Conservation (phyloP, 2,888 invertebrate species). For the Sphecodes monilicornis region DNA sequence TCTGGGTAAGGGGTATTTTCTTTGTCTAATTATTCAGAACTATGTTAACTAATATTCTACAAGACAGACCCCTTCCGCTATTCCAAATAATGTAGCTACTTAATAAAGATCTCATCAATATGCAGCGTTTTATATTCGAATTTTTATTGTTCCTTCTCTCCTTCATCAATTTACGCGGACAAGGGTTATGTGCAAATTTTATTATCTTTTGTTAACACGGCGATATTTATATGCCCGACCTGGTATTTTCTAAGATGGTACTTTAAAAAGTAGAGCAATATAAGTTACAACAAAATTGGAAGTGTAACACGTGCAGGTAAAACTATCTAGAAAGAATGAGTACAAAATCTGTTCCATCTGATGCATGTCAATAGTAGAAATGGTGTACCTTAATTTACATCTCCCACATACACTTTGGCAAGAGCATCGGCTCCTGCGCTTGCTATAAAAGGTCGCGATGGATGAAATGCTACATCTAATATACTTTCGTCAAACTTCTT, state of each 20-base stretch:
- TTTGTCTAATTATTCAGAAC: conserved; percentile 71
- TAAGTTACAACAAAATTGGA: conserved; percentile 79
- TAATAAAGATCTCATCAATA: conserved; percentile 76
- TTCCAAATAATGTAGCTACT: conserved; percentile 74
- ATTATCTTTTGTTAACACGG: conserved; percentile 75
- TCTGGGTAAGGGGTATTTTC: conserved; percentile 76
- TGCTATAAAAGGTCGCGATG: conserved; percentile 98
- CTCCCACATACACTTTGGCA: conserved; percentile 98
- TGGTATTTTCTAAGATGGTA: conserved; percentile 78
- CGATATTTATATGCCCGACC: conserved; percentile 80
- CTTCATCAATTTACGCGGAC: conserved; percentile 71
- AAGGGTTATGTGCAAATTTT: conserved; percentile 69
- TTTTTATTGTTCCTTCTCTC: conserved; percentile 64
- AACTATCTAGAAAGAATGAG: conserved; percentile 83
- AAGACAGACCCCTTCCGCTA: conserved; percentile 70
- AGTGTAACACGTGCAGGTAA: conserved; percentile 82
- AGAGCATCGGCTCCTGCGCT: conserved; percentile 99
- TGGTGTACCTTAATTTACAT: conserved; percentile 70
- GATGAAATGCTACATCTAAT: conserved; percentile 99
- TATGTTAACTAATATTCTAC: conserved; percentile 75
- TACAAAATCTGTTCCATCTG: conserved; percentile 80
- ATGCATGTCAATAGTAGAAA: conserved; percentile 70
- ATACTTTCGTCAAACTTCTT: conserved; percentile 99
- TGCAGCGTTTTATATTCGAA: conserved; percentile 76
- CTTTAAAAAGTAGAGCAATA: conserved; percentile 74